A percentile compares a stretch with the other conserved stretches of the same genome.
These are phyloP conservation scores for Parnassius glacialis DNA, from an alignment of 2,888 invertebrate species.

Conservation along the genomic window DNA sequence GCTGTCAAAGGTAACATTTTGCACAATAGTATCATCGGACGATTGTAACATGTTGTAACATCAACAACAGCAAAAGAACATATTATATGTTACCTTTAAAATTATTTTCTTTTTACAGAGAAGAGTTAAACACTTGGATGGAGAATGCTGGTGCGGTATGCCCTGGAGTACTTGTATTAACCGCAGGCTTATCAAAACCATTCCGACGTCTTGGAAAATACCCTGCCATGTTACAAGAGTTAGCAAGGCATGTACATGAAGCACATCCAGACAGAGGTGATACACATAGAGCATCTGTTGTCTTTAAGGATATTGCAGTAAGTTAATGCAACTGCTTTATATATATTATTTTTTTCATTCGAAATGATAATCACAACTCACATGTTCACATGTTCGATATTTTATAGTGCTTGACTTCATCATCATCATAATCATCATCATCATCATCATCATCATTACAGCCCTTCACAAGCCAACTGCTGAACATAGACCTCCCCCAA, in stretches of 20 bases:
- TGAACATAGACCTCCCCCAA: too few species aligned
- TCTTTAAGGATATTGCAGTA: conserved; percentile 97
- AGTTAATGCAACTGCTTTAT: conserved; percentile 43
- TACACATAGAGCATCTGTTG: conserved; percentile 95
- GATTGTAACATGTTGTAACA: too few species aligned
- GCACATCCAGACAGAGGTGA: conserved; percentile 97
- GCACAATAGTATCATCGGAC: too few species aligned
- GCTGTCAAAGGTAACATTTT: too few species aligned
- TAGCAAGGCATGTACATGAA: conserved; percentile 97
- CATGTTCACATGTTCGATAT: too few species aligned
- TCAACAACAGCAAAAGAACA: too few species aligned
- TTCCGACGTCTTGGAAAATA: conserved; percentile 97
- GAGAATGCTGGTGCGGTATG: conserved; percentile 92
- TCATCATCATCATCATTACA: too few species aligned
- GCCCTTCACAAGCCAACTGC: too few species aligned
- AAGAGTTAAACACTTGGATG: conserved; percentile 92
- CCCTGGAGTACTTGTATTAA: conserved; percentile 93
- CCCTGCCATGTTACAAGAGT: conserved; percentile 95
- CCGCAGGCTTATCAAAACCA: conserved; percentile 96
- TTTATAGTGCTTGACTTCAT: too few species aligned
- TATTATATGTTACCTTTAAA: not conserved
- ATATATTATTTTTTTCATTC: too few species aligned
- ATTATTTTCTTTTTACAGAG: conserved; percentile 61
- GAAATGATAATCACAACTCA: too few species aligned
- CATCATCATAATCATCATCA: too few species aligned